Base-by-base conservation (phyloP, 2,113 vertebrate genomes). In the Philantomba maxwellii region DNA sequence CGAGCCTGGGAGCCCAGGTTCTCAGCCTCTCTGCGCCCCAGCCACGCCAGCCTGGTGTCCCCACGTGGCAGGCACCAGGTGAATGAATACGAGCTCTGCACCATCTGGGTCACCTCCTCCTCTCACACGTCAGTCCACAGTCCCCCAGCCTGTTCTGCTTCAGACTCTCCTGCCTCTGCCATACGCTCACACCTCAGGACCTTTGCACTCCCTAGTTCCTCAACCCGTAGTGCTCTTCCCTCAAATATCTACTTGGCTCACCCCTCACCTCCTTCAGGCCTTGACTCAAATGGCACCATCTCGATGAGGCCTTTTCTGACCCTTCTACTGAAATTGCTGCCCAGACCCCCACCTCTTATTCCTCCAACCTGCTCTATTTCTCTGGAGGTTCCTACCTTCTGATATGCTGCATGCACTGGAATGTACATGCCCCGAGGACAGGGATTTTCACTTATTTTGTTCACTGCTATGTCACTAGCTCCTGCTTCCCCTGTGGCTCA, bases 301-400 rank as follows among this genome's bases (percentile, higher is more conserved):
- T 57, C 5, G 0, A 1, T 0, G 45, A n/a, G 60, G 58, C 6
- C 64, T 53, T 60, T 39, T 55, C 51, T n/a, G 80, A 15, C 14
- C 6, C 12, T 28, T 14, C 58, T 25, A 3, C 23, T 49, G 81
- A 85, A 60, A 25, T 11, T 43, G 45, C 58, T 43, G 13, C 16
- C 70, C 55, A 7, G 7, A 7, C 6, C 10, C 26, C 17, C 0
- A 0, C 45, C 53, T 60, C 57, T 21, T 7, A 2, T 17, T 23
- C 58, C 15, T n/a, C 49, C 26, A 4, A 13, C 19, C 28, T 36
- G 33, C n/a, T 28, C 77, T 3, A 0, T 28, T 23, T 49, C 94
- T 62, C 94, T 55, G n/a, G 1, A 0, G 0, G 28, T 23, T 19
- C 11, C 1, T 21, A 23, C 5, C 1, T 0, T 7, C 21, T 0